phyloP scores from a whole-genome alignment of 2,888 invertebrate species.

The Blera fallax region DNA sequence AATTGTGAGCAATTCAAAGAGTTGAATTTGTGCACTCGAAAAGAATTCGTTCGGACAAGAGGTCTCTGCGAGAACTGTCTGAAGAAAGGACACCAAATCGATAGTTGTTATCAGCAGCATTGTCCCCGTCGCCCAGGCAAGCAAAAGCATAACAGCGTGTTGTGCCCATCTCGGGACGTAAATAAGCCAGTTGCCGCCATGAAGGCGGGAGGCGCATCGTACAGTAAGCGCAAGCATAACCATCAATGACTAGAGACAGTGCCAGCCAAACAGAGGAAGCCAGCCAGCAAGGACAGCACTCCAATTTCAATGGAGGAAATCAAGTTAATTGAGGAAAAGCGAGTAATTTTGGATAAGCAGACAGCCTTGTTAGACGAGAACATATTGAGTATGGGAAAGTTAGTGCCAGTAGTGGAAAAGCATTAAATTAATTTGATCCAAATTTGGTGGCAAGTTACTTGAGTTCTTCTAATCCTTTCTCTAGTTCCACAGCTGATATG shows the following conservation, averaged over 20 bases:
- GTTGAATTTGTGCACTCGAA: background rate
- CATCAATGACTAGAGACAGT: background rate
- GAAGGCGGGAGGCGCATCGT: background rate
- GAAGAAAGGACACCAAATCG: background rate
- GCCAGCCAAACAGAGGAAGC: background rate
- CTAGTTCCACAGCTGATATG: background rate
- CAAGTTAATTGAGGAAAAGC: background rate
- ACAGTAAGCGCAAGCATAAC: background rate
- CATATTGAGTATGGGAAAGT: background rate
- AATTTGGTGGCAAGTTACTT: background rate
- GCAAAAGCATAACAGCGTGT: background rate
- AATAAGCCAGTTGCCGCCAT: background rate
- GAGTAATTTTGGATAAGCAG: background rate
- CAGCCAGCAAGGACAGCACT: background rate
- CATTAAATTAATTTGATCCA: background rate
- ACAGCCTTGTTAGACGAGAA: background rate
- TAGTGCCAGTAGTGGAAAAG: background rate
- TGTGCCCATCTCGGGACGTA: background rate
- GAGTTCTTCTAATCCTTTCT: background rate
- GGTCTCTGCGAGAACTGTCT: background rate
- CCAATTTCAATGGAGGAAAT: background rate
- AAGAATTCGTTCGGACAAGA: background rate
- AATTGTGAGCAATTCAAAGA: too few species aligned
- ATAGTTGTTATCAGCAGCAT: background rate
- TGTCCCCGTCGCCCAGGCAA: background rate